These are phyloP conservation scores for Delphinus delphis DNA, from an alignment of 2,113 vertebrate species.

Conservation along the genomic window DNA sequence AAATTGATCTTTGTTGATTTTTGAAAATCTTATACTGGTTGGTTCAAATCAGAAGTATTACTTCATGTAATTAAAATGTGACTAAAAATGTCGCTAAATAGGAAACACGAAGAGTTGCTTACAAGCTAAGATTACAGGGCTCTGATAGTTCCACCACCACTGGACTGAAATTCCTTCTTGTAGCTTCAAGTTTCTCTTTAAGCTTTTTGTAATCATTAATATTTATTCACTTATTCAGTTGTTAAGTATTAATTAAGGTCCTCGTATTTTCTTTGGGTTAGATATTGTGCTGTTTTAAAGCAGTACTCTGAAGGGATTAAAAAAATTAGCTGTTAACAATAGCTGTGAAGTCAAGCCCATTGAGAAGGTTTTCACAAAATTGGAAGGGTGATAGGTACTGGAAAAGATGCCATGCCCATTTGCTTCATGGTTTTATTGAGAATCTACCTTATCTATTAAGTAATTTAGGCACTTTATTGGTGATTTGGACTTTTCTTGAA, in stretches of 20 bases:
- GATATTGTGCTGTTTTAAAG: not conserved
- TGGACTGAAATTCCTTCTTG: not conserved
- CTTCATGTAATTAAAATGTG: slow-evolving; percentile 27
- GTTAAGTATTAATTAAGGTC: not conserved
- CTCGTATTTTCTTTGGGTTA: not conserved
- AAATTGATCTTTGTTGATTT: not conserved
- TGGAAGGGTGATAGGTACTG: not conserved
- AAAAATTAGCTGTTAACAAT: not conserved
- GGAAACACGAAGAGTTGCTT: not conserved
- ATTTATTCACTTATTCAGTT: slow-evolving; percentile 9
- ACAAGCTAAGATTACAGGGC: not conserved
- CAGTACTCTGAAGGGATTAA: not conserved
- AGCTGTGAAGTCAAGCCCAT: not conserved
- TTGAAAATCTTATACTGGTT: not conserved
- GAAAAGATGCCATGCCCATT: not conserved
- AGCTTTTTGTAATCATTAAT: not conserved
- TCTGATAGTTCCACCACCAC: not conserved
- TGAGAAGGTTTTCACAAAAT: not conserved
- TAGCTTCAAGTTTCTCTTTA: slow-evolving; percentile 6
- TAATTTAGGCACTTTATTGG: not conserved
- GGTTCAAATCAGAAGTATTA: not conserved
- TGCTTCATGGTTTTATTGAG: not conserved
- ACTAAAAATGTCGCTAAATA: not conserved
- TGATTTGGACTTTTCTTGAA: not conserved
- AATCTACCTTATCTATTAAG: not conserved